Evolutionary conservation across 2,113 vertebrate genomes (phyloP).

Genomic region (Chloropsis hardwickii): DNA sequence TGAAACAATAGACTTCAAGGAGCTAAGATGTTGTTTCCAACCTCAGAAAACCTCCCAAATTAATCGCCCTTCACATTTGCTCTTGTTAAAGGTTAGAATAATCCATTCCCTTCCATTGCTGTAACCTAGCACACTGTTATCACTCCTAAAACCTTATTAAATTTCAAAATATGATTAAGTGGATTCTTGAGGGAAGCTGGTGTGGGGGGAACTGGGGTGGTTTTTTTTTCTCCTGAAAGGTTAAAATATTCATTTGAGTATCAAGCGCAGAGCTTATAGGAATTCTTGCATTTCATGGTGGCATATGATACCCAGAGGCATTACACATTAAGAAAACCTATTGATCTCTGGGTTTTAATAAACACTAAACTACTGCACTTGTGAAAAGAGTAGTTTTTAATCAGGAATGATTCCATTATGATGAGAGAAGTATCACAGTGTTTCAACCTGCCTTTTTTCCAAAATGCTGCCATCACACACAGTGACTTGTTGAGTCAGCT

Average conservation of each 20-base stretch:
- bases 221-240: not conserved
- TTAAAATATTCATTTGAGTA: conserved; percentile 30
- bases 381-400: not conserved
- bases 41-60: not conserved
- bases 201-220: not conserved
- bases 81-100: conserved; percentile 59
- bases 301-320: not conserved
- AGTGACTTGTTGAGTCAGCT: not conserved
- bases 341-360: conserved; percentile 5
- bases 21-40: not conserved
- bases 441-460: not conserved
- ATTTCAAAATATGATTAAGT: conserved; percentile 52
- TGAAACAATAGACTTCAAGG: not conserved
- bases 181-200: not conserved
- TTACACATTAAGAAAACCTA: not conserved
- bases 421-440: not conserved
- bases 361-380: not conserved
- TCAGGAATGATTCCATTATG: not conserved
- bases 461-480: not conserved
- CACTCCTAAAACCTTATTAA: conserved; percentile 15
- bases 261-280: not conserved
- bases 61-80: not conserved
- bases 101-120: conserved; percentile 25
- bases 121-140: not conserved
- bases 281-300: not conserved